phyloP scores from a whole-genome alignment of 2,113 vertebrate species.

The Isichthys henryi region DNA sequence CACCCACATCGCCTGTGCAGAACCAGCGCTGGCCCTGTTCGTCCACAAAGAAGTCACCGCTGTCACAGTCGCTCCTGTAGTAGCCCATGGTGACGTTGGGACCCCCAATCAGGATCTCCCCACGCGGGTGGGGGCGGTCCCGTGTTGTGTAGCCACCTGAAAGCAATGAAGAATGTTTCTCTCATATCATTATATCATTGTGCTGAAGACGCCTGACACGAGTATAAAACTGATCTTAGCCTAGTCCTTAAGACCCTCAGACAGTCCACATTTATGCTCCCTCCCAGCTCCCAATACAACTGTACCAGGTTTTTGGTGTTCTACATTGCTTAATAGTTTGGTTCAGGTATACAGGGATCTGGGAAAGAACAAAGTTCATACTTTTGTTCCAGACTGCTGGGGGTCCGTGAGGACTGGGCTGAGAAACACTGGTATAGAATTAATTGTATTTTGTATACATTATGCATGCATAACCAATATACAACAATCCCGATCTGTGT shows the following conservation, averaged over 20 bases:
- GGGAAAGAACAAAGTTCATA: not conserved
- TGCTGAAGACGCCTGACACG: not conserved
- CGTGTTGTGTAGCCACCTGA: conserved; percentile 83
- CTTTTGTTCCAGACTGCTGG: no score
- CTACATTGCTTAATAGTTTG: not conserved
- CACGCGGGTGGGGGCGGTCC: conserved; percentile 86
- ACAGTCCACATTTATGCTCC: not conserved
- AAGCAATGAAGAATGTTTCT: conserved; percentile 1
- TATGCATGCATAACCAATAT: not conserved
- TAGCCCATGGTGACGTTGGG: conserved; percentile 92
- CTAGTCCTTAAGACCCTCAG: not conserved
- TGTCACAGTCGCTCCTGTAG: conserved; percentile 69
- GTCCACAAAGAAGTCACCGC: conserved; percentile 77
- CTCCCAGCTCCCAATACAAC: not conserved
- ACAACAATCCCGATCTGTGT: not conserved
- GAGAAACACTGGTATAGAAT: not conserved
- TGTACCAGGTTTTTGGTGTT: not conserved
- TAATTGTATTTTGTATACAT: not conserved
- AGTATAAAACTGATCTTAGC: not conserved
- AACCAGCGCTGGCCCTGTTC: conserved; percentile 88
- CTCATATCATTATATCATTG: not conserved
- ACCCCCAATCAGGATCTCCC: conserved; percentile 88
- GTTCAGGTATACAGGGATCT: not conserved
- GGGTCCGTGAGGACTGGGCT: not conserved
- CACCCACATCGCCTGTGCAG: conserved; percentile 90